Conservation (phyloP, 2,888 invertebrate species). For the Drosophila dives region DNA sequence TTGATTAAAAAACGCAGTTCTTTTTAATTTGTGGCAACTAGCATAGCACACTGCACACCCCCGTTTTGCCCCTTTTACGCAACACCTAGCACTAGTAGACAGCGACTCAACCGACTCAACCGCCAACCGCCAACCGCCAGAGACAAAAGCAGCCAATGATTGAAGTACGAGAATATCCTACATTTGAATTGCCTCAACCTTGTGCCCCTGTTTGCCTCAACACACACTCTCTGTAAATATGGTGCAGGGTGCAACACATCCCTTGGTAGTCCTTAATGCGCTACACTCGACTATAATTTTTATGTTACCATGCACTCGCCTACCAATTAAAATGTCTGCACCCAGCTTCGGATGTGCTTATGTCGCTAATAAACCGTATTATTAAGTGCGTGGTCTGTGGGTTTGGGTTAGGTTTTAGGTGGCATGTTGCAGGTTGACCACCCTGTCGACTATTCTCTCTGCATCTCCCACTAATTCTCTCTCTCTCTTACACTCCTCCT, state of each 20-base stretch:
- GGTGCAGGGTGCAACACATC: constrained; percentile 21
- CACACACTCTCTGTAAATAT: constrained; percentile 38
- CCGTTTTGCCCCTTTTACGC: constrained; percentile 19
- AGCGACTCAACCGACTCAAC: background rate
- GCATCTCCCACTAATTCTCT: too few species aligned
- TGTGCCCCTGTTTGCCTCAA: constrained; percentile 30
- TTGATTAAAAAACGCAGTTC: constrained; percentile 78
- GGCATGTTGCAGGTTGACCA: constrained; percentile 45
- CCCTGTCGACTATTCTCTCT: constrained; percentile 4
- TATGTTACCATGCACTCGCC: constrained; percentile 81
- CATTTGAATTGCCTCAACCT: constrained; percentile 78
- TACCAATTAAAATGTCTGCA: constrained; percentile 82
- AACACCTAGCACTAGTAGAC: constrained; percentile 41
- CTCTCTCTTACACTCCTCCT: background rate
- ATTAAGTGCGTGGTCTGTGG: constrained; percentile 71
- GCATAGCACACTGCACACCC: background rate
- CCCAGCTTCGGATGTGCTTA: constrained; percentile 78
- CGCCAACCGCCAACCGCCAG: constrained; percentile 17
- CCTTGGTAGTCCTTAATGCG: constrained; percentile 37
- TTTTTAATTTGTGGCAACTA: constrained; percentile 78
- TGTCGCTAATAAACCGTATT: constrained; percentile 82
- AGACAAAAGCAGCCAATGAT: constrained; percentile 70
- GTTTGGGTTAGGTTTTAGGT: constrained; percentile 38
- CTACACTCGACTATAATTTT: constrained; percentile 74
- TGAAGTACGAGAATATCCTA: constrained; percentile 69